Evolutionary conservation across 2,888 invertebrate genomes (phyloP), one percentile per base, ranked within the genome.

Genomic region (Tachystola acroxantha): DNA sequence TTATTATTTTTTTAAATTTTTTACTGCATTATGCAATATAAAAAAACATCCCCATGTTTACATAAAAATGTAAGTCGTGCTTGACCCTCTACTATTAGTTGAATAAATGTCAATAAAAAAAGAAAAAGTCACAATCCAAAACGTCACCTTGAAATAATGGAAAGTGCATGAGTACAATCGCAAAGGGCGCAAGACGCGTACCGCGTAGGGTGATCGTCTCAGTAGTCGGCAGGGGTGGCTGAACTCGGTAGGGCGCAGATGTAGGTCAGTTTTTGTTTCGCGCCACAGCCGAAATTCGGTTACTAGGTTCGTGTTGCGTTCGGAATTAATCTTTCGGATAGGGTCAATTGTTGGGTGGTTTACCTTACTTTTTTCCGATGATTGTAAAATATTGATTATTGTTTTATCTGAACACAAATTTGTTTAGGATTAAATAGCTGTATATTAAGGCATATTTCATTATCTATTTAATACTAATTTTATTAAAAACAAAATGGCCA

Each of bases 181-280:
- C 50, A 59, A 69, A 77, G 74, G 77, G 76, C 69, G 76, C 69
- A 76, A 75, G 76, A 63, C 66, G 67, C 63, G 68, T 65, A 75
- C 63, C 66, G 67, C 63, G 68, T 65, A 75, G 80, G 79, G 77
- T 64, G 60, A 56, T 56, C 68, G 76, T 64, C 73, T 72, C 69
- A 56, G 52, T 46, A 38, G 63, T 53, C 64, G 64, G 63, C 72
- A 64, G 82, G 85, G 85, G 85, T 84, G 81, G 81, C 58, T 82
- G 84, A 85, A 84, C 84, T 72, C 78, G 58, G 67, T 72, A 71
- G 81, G 84, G 84, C 77, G 80, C 75, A 61, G 57, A 85, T 81
- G 77, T 86, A 84, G 86, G 86, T 86, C 86, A 85, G 82, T 82
- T 86, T 85, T 86, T 85, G 86, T 85, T 84, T 80, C 78, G 81